Conservation (phyloP, 2,888 invertebrate genomes). For the Polietes domitor region DNA sequence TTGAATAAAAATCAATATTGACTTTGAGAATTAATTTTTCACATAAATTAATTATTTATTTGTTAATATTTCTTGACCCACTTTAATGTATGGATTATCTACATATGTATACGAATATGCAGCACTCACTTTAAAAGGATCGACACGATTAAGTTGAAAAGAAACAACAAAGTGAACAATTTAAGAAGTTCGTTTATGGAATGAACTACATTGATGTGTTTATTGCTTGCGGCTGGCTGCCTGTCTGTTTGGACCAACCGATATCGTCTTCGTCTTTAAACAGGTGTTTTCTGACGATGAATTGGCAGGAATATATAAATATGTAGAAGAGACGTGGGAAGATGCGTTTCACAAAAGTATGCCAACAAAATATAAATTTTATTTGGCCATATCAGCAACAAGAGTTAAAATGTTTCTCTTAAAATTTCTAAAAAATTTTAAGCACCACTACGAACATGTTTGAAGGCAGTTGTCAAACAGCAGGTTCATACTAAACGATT, state of each 20-base stretch:
- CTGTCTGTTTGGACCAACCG: neutral
- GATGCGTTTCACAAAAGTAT: neutral
- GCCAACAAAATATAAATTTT: neutral
- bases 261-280: neutral
- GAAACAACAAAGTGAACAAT: neutral
- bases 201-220: neutral
- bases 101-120: neutral
- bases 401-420: too few relatives aligned
- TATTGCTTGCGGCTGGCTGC: too few relatives aligned
- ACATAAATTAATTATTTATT: too few relatives aligned
- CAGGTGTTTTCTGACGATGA: constrained; percentile 8
- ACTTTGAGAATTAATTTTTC: too few relatives aligned
- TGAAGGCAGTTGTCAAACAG: too few relatives aligned
- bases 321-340: neutral
- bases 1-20: too few relatives aligned
- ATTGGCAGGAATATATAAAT: neutral
- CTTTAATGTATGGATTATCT: neutral
- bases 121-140: neutral
- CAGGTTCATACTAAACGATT: too few relatives aligned
- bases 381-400: neutral
- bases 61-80: too few relatives aligned
- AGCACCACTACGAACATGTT: too few relatives aligned
- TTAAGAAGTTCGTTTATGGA: constrained; percentile 10
- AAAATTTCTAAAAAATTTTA: too few relatives aligned
- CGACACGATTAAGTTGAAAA: neutral